A percentile compares a stretch with the other conserved stretches of the same genome.
Evolutionary conservation across 2,113 vertebrate species (phyloP).

Genomic region (Salvator merianae): DNA sequence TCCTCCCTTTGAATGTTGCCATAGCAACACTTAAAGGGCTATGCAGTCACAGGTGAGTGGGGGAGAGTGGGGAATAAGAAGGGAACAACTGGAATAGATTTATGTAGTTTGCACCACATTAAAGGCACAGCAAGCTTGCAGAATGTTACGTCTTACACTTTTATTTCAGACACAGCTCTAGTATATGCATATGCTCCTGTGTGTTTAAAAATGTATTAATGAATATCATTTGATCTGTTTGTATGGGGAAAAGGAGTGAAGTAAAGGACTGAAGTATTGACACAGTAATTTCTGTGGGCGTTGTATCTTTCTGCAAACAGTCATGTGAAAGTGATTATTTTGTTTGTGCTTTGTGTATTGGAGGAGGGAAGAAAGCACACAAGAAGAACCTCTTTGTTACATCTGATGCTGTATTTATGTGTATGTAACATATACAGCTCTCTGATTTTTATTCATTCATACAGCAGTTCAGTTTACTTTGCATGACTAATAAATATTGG

Average conservation of each 20-base stretch:
- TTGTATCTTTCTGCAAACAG: neutral
- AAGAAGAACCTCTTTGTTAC: no score
- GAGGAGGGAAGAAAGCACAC: neutral
- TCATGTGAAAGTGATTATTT: neutral
- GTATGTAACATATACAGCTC: no score
- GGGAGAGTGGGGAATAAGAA: no score
- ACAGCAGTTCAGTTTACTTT: neutral
- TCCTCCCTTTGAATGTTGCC: neutral
- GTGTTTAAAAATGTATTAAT: neutral
- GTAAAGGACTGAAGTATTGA: neutral
- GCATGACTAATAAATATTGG: neutral
- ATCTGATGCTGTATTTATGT: no score
- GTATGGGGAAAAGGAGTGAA: no score
- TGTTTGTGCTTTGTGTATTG: neutral
- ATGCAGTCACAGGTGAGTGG: neutral
- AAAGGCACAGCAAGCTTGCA: neutral
- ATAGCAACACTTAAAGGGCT: slow-evolving; percentile 8
- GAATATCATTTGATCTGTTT: no score
- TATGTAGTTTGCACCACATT: neutral
- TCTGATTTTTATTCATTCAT: neutral
- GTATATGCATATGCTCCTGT: neutral
- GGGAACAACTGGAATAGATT: neutral
- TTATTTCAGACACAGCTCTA: neutral
- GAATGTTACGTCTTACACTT: neutral
- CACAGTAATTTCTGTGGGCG: neutral